A percentile compares a stretch with the other conserved stretches of the same genome.
Evolutionary conservation across 2,888 invertebrate species (phyloP).

Genomic region (Andrena fulva): DNA sequence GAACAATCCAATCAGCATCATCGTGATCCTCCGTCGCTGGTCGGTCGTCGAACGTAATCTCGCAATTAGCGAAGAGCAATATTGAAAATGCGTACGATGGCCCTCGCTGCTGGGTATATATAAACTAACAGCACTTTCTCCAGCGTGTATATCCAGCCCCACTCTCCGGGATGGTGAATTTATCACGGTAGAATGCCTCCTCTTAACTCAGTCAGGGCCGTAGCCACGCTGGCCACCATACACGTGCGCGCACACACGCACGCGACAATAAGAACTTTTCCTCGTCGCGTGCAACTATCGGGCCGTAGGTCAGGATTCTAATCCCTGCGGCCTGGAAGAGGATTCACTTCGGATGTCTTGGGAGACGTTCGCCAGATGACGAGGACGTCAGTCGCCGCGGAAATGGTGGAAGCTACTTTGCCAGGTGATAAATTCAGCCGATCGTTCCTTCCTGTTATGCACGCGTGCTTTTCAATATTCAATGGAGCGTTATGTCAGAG

Average conservation of each 20-base stretch:
- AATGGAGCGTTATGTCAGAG: constrained; percentile 24
- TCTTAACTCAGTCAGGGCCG: constrained; percentile 83
- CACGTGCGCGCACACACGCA: background rate
- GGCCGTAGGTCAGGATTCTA: constrained; percentile 35
- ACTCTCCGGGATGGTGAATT: constrained; percentile 77
- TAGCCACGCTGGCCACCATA: constrained; percentile 55
- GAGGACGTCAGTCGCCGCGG: background rate
- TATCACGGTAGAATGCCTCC: constrained; percentile 82
- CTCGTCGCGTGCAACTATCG: background rate
- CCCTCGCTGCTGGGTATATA: constrained; percentile 80
- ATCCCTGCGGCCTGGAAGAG: background rate
- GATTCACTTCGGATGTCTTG: background rate
- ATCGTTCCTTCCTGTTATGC: background rate
- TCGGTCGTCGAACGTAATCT: constrained; percentile 48
- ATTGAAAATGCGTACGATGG: constrained; percentile 81
- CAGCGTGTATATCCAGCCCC: constrained; percentile 69
- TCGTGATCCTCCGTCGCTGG: constrained; percentile 47
- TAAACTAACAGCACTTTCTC: constrained; percentile 84
- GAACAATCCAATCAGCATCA: constrained; percentile 60
- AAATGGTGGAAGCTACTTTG: background rate
- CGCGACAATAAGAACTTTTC: background rate
- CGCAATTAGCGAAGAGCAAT: constrained; percentile 75
- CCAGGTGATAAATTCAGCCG: background rate
- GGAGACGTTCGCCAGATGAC: background rate
- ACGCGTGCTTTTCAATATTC: background rate